Percentiles rank a stretch among this genome's conserved stretches.
These are phyloP conservation scores for Macquaria australasica DNA, from an alignment of 2,113 vertebrate species.

Conservation along the genomic window DNA sequence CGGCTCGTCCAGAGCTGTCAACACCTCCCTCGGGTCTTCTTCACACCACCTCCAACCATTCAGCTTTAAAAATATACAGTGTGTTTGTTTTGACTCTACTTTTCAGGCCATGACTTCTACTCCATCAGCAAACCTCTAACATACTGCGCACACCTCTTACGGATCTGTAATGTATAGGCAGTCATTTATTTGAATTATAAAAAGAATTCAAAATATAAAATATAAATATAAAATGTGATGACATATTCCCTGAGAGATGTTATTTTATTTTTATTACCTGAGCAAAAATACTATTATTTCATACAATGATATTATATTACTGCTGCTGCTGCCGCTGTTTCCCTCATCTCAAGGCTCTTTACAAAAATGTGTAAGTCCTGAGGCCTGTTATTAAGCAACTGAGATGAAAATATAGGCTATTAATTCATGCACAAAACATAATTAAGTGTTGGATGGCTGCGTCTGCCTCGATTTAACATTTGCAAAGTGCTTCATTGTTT, in stretches of 20 bases:
- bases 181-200: background rate
- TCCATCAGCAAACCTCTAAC: background rate
- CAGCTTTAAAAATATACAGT: conserved; percentile 15
- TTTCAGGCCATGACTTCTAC: conserved; percentile 1
- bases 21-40: conserved; percentile 26
- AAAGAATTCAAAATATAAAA: background rate
- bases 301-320: background rate
- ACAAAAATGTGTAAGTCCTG: background rate
- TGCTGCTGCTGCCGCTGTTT: background rate
- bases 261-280: too few relatives aligned
- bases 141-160: background rate
- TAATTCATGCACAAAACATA: background rate
- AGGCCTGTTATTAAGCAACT: background rate
- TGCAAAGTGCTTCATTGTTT: background rate
- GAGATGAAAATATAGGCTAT: background rate
- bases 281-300: background rate
- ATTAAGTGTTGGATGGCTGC: background rate
- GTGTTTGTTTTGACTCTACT: conserved; percentile 25
- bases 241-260: background rate
- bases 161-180: background rate
- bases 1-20: conserved; percentile 33
- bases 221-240: background rate
- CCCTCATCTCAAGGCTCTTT: background rate
- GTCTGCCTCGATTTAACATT: background rate
- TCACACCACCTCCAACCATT: conserved; percentile 29